These are phyloP conservation scores for Lacerta agilis DNA, from an alignment of 2,797 vertebrate species.

Conservation along the genomic window DNA sequence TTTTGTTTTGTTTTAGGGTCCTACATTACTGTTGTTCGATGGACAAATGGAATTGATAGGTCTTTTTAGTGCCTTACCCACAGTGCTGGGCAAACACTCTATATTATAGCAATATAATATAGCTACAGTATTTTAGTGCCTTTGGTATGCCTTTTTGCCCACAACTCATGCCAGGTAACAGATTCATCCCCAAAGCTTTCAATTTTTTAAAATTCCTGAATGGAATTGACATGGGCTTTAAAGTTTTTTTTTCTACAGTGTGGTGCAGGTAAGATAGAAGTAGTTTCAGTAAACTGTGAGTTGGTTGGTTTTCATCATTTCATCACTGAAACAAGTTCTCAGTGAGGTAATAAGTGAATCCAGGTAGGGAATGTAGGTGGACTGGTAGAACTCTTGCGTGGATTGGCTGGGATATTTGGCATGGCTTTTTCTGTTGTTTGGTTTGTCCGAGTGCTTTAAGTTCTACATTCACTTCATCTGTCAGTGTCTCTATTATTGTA, in stretches of 20 bases:
- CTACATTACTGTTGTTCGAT: too few species aligned
- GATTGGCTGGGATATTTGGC: background rate
- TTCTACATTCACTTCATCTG: background rate
- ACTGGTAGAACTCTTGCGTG: background rate
- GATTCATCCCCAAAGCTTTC: background rate
- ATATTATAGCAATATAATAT: too few species aligned
- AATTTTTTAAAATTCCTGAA: background rate
- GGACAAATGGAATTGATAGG: too few species aligned
- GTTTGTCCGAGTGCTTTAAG: background rate
- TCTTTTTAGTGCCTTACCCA: too few species aligned
- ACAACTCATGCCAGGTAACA: background rate
- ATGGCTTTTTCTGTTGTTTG: background rate
- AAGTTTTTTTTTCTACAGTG: background rate
- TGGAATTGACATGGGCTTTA: background rate
- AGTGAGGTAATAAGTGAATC: background rate
- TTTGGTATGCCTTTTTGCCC: background rate
- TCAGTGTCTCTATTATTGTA: background rate
- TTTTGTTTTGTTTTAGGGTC: too few species aligned
- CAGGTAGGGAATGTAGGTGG: background rate
- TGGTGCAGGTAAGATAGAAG: background rate
- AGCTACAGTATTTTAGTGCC: background rate
- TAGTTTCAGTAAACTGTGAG: too few species aligned
- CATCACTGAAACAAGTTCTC: too few species aligned
- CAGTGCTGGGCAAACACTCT: too few species aligned
- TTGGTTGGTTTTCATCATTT: too few species aligned